Percentiles rank a stretch among this genome's conserved stretches.
Conservation (phyloP, 2,797 vertebrate species). For the Peromyscus melanophrys region DNA sequence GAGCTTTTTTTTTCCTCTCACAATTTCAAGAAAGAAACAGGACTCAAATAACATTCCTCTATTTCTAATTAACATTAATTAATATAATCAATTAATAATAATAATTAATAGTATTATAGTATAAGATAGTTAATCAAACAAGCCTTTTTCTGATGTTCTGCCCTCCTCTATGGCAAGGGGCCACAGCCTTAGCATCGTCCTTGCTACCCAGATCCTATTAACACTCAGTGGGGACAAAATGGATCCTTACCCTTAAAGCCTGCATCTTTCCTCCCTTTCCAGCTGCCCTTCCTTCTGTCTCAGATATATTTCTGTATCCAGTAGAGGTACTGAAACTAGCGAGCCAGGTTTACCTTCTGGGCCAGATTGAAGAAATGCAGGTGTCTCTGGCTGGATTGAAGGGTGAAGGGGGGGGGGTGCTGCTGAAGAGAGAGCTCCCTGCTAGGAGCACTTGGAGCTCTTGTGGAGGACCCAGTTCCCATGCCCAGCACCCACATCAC, state of each 20-base stretch:
- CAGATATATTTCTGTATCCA: neutral
- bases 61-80: neutral
- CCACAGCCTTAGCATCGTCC: neutral
- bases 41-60: neutral
- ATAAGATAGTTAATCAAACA: neutral
- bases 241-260: neutral
- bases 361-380: neutral
- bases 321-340: neutral
- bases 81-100: too few relatives aligned
- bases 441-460: neutral
- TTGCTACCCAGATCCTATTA: neutral
- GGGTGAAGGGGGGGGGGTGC: too few relatives aligned
- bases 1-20: neutral
- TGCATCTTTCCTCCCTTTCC: neutral
- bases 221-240: neutral
- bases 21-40: conserved; percentile 19
- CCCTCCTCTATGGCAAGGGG: neutral
- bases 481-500: neutral
- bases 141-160: neutral
- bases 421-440: neutral
- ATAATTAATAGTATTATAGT: neutral
- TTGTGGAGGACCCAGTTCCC: neutral
- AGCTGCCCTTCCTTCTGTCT: neutral
- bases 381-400: neutral
- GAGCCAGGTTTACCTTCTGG: neutral